These are phyloP conservation scores for Sus cebifrons DNA, from an alignment of 2,797 vertebrate species.

Conservation along the genomic window DNA sequence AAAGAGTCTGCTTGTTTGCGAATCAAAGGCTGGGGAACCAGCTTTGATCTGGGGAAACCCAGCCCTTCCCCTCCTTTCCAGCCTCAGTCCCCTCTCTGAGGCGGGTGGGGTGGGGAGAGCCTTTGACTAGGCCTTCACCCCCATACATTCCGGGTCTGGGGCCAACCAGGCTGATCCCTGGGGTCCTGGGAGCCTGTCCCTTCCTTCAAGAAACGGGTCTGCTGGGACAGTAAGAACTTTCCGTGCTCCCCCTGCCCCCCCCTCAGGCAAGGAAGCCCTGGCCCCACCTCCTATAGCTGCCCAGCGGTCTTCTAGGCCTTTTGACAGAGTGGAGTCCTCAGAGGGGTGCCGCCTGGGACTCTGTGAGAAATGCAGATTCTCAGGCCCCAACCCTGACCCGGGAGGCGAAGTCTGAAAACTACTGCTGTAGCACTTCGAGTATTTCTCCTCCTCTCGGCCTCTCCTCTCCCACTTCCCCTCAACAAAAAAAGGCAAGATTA, in stretches of 20 bases:
- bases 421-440: too few relatives aligned
- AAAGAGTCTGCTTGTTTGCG: constrained; percentile 37
- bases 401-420: background rate
- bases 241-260: background rate
- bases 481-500: background rate
- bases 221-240: background rate
- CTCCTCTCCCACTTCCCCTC: background rate
- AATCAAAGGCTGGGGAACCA: constrained; percentile 78
- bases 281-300: background rate
- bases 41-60: constrained; percentile 80
- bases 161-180: background rate
- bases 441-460: background rate
- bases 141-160: background rate
- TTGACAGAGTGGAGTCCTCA: background rate
- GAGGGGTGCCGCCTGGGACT: background rate
- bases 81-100: background rate
- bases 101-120: background rate
- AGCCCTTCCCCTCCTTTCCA: constrained; percentile 31
- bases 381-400: background rate
- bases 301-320: background rate
- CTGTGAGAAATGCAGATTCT: background rate
- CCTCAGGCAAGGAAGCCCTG: background rate
- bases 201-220: background rate
- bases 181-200: background rate
- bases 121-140: background rate